phyloP scores from a whole-genome alignment of 2,888 invertebrate species.

The Orchestes rusci region DNA sequence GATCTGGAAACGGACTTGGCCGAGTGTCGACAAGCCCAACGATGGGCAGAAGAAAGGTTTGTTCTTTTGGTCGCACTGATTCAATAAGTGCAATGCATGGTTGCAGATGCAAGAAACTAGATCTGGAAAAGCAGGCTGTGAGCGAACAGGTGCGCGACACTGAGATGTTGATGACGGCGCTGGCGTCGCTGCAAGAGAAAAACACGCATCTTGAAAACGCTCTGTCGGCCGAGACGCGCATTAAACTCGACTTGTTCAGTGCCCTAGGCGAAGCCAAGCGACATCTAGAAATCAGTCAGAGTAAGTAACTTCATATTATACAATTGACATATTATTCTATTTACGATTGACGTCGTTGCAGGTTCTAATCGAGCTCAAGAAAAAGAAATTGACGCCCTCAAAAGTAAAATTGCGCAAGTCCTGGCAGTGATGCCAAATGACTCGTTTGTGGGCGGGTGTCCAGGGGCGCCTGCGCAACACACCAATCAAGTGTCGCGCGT shows the following conservation, averaged over 20 bases:
- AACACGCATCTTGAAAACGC: constrained; percentile 88
- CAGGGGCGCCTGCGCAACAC: not conserved
- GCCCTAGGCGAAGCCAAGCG: constrained; percentile 93
- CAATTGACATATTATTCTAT: too few relatives aligned
- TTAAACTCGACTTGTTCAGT: constrained; percentile 96
- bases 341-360: too few relatives aligned
- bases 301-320: constrained; percentile 57
- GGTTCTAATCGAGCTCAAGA: constrained; percentile 78
- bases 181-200: constrained; percentile 81
- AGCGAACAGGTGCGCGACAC: constrained; percentile 52
- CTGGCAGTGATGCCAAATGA: constrained; percentile 79
- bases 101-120: constrained; percentile 43
- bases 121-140: constrained; percentile 47
- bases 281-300: constrained; percentile 78
- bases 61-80: not conserved
- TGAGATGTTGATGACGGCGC: constrained; percentile 71
- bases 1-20: constrained; percentile 57
- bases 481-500: constrained; percentile 45
- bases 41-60: constrained; percentile 52
- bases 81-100: not conserved
- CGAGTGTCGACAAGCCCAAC: constrained; percentile 51
- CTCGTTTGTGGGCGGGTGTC: constrained; percentile 5
- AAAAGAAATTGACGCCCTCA: constrained; percentile 85
- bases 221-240: constrained; percentile 91
- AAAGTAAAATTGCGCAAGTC: constrained; percentile 86